These are phyloP conservation scores for Crocallis elinguaria DNA, from an alignment of 2,888 invertebrate genomes.

Conservation along the genomic window DNA sequence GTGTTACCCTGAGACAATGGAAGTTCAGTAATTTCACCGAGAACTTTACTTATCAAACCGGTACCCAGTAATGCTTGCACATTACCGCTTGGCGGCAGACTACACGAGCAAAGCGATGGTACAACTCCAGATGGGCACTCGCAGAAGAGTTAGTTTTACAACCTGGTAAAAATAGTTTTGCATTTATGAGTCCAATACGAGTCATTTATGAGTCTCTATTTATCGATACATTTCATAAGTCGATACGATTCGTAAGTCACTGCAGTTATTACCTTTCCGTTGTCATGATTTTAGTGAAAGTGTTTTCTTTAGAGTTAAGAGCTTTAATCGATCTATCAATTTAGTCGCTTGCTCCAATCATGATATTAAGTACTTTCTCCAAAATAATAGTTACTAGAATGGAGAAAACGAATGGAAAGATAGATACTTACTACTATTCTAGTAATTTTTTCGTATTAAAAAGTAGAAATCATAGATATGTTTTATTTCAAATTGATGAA, in stretches of 20 bases:
- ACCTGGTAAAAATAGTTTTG: no score
- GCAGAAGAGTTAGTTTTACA: no score
- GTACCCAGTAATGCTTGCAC: no score
- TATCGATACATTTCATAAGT: background rate
- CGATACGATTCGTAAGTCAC: background rate
- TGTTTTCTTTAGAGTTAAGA: slow-evolving; percentile 18
- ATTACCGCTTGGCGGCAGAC: no score
- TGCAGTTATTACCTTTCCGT: slow-evolving; percentile 10
- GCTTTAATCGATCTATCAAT: slow-evolving; percentile 20
- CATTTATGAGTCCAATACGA: no score
- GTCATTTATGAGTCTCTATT: background rate
- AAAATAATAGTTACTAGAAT: background rate
- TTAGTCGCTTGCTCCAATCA: slow-evolving; percentile 22
- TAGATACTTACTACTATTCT: background rate
- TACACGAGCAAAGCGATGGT: no score
- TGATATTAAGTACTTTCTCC: slow-evolving; percentile 15
- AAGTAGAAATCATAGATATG: no score
- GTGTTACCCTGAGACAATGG: no score
- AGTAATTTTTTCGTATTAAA: no score
- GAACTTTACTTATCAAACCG: background rate
- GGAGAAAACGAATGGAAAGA: background rate
- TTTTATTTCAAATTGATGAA: no score
- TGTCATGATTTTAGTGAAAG: slow-evolving; percentile 23
- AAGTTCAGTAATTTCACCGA: no score
- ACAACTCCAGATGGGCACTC: no score